Evolutionary conservation across 2,888 invertebrate species (phyloP), one percentile per base, ranked within the genome.

Genomic region (Lasioglossum leucozonium): DNA sequence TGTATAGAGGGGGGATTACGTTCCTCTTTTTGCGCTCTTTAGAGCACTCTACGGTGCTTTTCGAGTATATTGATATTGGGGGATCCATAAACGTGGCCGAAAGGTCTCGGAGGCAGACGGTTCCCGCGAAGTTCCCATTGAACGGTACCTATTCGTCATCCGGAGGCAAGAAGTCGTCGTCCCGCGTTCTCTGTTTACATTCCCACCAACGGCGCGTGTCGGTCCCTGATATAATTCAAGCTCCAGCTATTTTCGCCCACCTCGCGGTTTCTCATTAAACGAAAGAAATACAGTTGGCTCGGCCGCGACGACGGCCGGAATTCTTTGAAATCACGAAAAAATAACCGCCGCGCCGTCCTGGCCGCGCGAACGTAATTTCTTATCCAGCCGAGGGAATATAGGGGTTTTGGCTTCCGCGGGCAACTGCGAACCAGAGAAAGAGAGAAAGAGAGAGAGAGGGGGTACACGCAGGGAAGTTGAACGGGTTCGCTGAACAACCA

Each of bases 231-330:
- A 65, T 65, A 65, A 65, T 65, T 65, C 65, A 65, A 65, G 65
- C 65, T 65, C 18, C 18, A 65, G 65, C 65, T 34, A 65, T 26
- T 71, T 42, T 16, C 71, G 8, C 71, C 42, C 71, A 22, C 34
- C 71, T 40, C 71, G 42, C 13, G n/a, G 42, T 71, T 71, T 71
- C 42, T 71, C 65, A 65, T 65, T 65, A 65, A 34, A 34, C 34
- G 65, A 65, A 65, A 65, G 65, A 65, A 65, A 65, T 65, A 65
- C 65, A 65, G 65, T 34, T 65, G 34, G 34, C 65, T 34, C 58
- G 10, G 4, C 65, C 65, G n/a, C 58, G 58, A 34, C 65, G 65
- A 65, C 65, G 37, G 34, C 4, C 3, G 34, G 67, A 37, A 67
- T 22, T 67, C 37, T 34, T 67, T 67, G 67, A 40, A 67, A 67